These are phyloP conservation scores for Sarcophaga bullata DNA, from an alignment of 1,140 invertebrate species.

Conservation along the genomic window DNA sequence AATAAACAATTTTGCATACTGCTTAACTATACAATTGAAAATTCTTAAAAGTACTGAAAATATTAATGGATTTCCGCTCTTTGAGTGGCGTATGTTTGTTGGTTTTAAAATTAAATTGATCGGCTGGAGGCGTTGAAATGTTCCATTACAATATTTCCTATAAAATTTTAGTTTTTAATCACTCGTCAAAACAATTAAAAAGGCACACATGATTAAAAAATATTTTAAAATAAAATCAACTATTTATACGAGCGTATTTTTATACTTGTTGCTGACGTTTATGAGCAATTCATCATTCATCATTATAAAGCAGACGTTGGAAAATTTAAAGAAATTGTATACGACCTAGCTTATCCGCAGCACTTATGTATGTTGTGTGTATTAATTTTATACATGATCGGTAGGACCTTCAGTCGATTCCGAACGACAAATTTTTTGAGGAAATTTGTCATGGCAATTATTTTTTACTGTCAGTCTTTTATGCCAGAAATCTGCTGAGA, in stretches of 20 bases:
- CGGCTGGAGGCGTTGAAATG: background rate
- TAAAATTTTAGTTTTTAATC: background rate
- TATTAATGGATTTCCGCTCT: conserved; percentile 3
- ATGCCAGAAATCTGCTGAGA: too few relatives aligned
- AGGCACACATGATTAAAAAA: background rate
- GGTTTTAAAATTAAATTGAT: background rate
- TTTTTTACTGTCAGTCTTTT: too few relatives aligned
- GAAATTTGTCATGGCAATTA: too few relatives aligned
- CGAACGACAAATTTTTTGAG: too few relatives aligned
- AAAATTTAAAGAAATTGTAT: too few relatives aligned
- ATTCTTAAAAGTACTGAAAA: background rate
- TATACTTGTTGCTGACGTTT: too few relatives aligned
- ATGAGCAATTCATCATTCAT: too few relatives aligned
- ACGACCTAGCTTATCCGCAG: too few relatives aligned
- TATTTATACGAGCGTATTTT: background rate
- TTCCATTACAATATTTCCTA: background rate
- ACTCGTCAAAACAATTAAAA: background rate
- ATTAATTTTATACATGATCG: too few relatives aligned
- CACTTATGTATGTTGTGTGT: too few relatives aligned
- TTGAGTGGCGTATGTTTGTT: background rate
- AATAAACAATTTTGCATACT: background rate
- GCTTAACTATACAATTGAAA: background rate
- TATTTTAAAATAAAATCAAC: background rate
- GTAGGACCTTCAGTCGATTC: too few relatives aligned
- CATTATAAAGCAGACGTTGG: too few relatives aligned